Conservation (phyloP, 2,113 vertebrate genomes). For the Notothenia coriiceps region DNA sequence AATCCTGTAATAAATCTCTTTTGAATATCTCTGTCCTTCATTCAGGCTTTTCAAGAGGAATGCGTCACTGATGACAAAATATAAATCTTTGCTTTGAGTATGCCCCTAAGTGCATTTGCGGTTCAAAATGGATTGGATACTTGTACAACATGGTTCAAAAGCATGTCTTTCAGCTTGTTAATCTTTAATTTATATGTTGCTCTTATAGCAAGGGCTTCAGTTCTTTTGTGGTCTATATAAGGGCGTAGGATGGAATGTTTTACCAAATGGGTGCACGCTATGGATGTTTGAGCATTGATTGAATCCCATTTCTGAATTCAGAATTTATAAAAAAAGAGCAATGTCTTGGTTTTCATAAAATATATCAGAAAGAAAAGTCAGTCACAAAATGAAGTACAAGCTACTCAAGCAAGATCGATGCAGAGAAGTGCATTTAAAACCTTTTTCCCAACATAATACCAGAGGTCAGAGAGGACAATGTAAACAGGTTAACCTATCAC, state of each 20-base stretch:
- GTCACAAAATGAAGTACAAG: not conserved
- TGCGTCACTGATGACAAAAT: not conserved
- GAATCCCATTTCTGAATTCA: not conserved
- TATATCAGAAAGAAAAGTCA: not conserved
- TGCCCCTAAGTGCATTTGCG: not conserved
- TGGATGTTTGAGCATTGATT: not conserved
- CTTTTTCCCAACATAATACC: not conserved
- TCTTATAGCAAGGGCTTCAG: not conserved
- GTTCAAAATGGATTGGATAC: not conserved
- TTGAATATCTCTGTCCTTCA: not conserved
- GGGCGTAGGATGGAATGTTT: not conserved
- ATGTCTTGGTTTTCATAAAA: not conserved
- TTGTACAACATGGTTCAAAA: not conserved
- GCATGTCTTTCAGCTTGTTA: slow-evolving; percentile 7
- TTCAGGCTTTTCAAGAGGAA: not conserved
- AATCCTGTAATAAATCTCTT: not conserved
- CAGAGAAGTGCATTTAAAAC: not conserved
- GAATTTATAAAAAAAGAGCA: not conserved
- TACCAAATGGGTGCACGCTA: not conserved
- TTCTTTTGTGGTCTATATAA: not conserved
- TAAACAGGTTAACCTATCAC: no score
- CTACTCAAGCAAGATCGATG: not conserved
- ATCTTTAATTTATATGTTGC: slow-evolving; percentile 1
- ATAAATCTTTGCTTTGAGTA: not conserved
- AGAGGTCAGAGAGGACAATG: not conserved